Conservation (phyloP, 2,888 invertebrate genomes). For the Tricholauxania praeusta region DNA sequence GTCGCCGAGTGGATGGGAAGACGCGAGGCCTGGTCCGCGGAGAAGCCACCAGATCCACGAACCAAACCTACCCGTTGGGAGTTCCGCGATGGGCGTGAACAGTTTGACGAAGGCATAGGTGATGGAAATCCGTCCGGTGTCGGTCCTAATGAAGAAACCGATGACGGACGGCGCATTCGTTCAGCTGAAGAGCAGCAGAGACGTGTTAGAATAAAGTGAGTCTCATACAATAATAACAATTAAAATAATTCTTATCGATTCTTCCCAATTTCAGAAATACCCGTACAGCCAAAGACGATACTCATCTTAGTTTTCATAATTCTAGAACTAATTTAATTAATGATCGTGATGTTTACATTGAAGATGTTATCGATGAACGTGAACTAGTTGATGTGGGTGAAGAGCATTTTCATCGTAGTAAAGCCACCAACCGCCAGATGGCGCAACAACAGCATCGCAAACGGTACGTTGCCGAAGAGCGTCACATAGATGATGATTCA, state of each 20-base stretch:
- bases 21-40: constrained; percentile 90
- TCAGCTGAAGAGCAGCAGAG: constrained; percentile 65
- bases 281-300: constrained; percentile 65
- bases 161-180: constrained; percentile 54
- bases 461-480: constrained; percentile 49
- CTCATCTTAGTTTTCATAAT: constrained; percentile 66
- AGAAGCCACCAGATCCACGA: constrained; percentile 74
- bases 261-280: constrained; percentile 56
- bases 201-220: constrained; percentile 65
- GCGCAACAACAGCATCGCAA: constrained; percentile 48
- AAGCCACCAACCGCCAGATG: constrained; percentile 59
- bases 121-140: constrained; percentile 62
- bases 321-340: constrained; percentile 68
- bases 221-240: not conserved
- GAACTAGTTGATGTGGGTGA: constrained; percentile 53
- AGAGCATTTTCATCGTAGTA: constrained; percentile 53
- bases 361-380: constrained; percentile 61
- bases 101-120: constrained; percentile 66
- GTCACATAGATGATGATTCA: constrained; percentile 78
- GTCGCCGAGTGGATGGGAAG: constrained; percentile 79
- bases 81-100: constrained; percentile 74
- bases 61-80: constrained; percentile 80
- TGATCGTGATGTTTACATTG: constrained; percentile 65
- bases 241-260: not conserved
- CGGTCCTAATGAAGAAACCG: constrained; percentile 47